phyloP scores from a whole-genome alignment of 2,888 invertebrate genomes.

The Oegoconia quadripuncta region DNA sequence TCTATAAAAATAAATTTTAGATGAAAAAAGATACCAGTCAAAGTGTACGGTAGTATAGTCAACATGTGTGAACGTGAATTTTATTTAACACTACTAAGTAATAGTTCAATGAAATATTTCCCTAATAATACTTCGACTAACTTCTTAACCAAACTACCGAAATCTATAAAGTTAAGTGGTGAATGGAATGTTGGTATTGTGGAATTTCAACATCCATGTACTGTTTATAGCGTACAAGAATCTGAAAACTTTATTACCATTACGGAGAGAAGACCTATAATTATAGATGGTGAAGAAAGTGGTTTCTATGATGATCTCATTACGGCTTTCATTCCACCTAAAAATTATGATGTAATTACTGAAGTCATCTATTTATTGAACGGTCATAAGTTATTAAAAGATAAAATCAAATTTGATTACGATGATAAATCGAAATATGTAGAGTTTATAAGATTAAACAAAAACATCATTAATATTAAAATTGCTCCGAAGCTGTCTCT shows the following conservation, averaged over 20 bases:
- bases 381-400: conserved; percentile 16
- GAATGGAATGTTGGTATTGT: neutral
- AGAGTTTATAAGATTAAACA: neutral
- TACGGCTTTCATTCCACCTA: no score
- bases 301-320: no score
- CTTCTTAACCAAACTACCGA: conserved; percentile 16
- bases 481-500: conserved; percentile 16
- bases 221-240: conserved; percentile 24
- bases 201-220: conserved; percentile 26
- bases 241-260: no score
- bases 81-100: conserved; percentile 19
- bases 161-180: neutral
- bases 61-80: conserved; percentile 22
- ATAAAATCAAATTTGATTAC: conserved; percentile 9
- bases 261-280: no score
- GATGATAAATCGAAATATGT: conserved; percentile 18
- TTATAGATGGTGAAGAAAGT: no score
- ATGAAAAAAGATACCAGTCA: no score
- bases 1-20: no score
- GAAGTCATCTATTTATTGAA: conserved; percentile 20
- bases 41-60: no score
- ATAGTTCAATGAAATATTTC: conserved; percentile 23
- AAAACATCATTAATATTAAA: neutral
- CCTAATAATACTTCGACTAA: conserved; percentile 22
- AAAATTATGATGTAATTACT: conserved; percentile 19